Evolutionary conservation across 2,113 vertebrate species (phyloP).

Genomic region (Progne subis): DNA sequence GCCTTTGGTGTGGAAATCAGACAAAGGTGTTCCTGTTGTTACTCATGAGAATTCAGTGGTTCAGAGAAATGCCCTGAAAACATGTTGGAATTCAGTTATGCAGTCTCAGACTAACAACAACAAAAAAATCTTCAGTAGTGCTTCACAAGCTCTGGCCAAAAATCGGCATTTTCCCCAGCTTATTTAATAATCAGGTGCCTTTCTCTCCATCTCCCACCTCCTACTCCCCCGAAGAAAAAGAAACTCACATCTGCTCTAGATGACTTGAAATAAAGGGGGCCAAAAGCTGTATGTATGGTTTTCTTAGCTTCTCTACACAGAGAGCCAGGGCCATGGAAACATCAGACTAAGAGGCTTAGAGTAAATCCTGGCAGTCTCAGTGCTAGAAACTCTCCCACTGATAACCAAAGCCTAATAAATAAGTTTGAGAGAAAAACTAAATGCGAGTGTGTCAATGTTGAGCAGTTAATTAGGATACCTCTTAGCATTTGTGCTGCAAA

Average conservation of each 20-base stretch:
- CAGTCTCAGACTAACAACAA: neutral
- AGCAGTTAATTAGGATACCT: slow-evolving; percentile 34
- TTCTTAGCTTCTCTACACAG: neutral
- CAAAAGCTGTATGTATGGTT: slow-evolving; percentile 1
- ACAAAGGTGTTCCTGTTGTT: slow-evolving; percentile 21
- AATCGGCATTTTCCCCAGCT: neutral
- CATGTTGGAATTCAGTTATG: neutral
- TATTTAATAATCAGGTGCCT: slow-evolving; percentile 1
- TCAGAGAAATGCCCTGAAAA: slow-evolving; percentile 33
- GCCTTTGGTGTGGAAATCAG: neutral
- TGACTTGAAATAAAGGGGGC: slow-evolving; percentile 32
- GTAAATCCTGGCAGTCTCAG: slow-evolving; percentile 63
- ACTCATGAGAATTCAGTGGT: neutral
- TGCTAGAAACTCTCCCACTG: slow-evolving; percentile 44
- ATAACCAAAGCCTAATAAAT: slow-evolving; percentile 57
- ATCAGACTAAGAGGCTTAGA: slow-evolving; percentile 51
- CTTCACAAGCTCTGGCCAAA: neutral
- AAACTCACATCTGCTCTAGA: slow-evolving; percentile 9
- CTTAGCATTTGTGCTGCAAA: slow-evolving; percentile 2
- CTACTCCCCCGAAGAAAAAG: fast-evolving
- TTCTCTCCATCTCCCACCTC: neutral
- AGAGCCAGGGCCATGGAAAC: slow-evolving; percentile 16
- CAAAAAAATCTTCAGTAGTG: neutral
- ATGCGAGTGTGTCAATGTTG: slow-evolving; percentile 23
- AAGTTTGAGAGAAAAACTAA: slow-evolving; percentile 63